A percentile compares a stretch with the other conserved stretches of the same genome.
Conservation (phyloP, 2,113 vertebrate genomes). For the Trinectes maculatus region DNA sequence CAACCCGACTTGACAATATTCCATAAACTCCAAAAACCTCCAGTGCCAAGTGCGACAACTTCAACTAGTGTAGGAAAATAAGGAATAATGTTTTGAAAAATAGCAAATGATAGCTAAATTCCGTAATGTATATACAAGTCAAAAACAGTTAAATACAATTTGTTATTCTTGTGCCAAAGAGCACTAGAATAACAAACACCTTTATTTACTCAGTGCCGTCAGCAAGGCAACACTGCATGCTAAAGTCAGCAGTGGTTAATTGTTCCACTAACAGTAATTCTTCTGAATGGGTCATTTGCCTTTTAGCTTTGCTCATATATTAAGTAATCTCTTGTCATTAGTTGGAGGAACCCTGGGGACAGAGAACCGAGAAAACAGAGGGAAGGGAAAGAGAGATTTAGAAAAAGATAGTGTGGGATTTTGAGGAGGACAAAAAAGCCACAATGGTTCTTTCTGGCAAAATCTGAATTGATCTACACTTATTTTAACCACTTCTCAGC, state of each 20-base stretch:
- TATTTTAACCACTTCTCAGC: constrained; percentile 6
- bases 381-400: neutral
- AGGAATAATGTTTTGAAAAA: too few relatives aligned
- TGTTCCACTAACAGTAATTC: constrained; percentile 61
- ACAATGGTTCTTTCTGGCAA: neutral
- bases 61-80: too few relatives aligned
- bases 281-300: constrained; percentile 62
- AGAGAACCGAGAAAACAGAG: constrained; percentile 6
- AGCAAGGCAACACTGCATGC: too few relatives aligned
- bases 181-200: too few relatives aligned
- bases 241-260: constrained; percentile 63
- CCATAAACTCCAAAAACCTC: constrained; percentile 10
- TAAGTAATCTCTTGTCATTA: constrained; percentile 59
- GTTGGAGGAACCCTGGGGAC: constrained; percentile 36
- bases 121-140: too few relatives aligned
- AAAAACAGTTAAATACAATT: too few relatives aligned
- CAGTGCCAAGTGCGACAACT: too few relatives aligned
- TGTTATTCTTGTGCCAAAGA: too few relatives aligned
- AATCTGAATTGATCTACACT: constrained; percentile 23
- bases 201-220: too few relatives aligned
- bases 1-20: constrained; percentile 9
- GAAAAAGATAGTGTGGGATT: constrained; percentile 10
- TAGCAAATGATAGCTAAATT: too few relatives aligned
- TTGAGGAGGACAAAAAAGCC: constrained; percentile 8
- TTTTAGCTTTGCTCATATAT: constrained; percentile 35